phyloP scores from a whole-genome alignment of 1,140 invertebrate genomes.

The Xylocopa sonorina region DNA sequence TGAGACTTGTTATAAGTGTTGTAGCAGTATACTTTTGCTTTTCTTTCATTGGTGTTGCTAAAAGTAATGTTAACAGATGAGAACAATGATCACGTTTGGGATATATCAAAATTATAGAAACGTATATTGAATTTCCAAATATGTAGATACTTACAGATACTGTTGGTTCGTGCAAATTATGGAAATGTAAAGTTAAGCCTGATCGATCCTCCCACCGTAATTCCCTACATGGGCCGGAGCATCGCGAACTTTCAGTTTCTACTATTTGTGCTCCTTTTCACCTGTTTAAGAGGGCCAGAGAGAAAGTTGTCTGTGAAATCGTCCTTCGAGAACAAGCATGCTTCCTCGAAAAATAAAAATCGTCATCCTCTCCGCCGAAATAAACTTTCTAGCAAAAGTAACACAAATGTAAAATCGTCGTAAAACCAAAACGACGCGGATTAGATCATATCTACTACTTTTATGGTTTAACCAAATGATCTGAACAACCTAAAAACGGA shows the following conservation, averaged over 20 bases:
- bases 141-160: background rate
- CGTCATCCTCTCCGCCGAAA: background rate
- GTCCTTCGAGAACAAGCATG: background rate
- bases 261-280: constrained; percentile 29
- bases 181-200: background rate
- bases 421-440: background rate
- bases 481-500: too few species aligned
- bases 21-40: too few species aligned
- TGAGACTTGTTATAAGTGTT: too few species aligned
- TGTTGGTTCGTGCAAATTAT: background rate
- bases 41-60: too few species aligned
- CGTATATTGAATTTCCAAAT: background rate
- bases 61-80: too few species aligned
- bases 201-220: background rate
- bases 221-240: background rate
- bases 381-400: background rate
- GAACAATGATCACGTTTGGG: too few species aligned
- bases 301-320: constrained; percentile 22
- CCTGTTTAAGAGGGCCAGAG: constrained; percentile 23
- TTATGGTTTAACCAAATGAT: too few species aligned
- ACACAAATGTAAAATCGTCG: background rate
- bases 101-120: background rate
- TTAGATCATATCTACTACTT: background rate
- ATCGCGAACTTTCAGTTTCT: constrained; percentile 20
- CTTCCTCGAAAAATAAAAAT: constrained; percentile 11